Evolutionary conservation across 2,888 invertebrate species (phyloP).

Genomic region (Ditula angustiorana): DNA sequence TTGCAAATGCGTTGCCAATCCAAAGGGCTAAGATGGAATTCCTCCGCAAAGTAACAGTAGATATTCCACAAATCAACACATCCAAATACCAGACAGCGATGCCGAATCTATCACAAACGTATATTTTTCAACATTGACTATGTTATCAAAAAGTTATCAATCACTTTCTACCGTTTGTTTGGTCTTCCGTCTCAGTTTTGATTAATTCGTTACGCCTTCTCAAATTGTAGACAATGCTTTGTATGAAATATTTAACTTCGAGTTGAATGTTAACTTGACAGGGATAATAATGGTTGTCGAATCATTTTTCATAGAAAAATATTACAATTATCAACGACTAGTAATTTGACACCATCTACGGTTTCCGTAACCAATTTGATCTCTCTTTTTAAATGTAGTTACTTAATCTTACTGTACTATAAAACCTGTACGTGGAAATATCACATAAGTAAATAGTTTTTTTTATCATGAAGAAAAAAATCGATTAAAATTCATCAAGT

Average conservation of each 20-base stretch:
- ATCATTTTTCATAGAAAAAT: not conserved
- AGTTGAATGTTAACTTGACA: not conserved
- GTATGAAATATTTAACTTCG: slow-evolving; percentile 8
- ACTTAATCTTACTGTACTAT: too few species aligned
- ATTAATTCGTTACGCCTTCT: slow-evolving; percentile 14
- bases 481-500: too few species aligned
- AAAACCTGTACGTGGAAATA: too few species aligned
- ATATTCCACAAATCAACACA: slow-evolving; percentile 13
- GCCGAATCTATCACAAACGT: not conserved
- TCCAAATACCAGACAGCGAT: not conserved
- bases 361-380: not conserved
- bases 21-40: too few species aligned
- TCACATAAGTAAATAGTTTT: too few species aligned
- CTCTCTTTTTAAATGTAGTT: too few species aligned
- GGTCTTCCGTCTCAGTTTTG: not conserved
- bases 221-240: slow-evolving; percentile 12
- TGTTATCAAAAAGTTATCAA: slow-evolving; percentile 17
- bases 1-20: too few species aligned
- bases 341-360: not conserved
- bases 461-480: too few species aligned
- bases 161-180: not conserved
- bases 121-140: slow-evolving; percentile 5
- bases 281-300: not conserved
- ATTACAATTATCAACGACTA: not conserved
- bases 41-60: too few species aligned